Conservation (phyloP, 2,113 vertebrate genomes). For the Sialia sialis region DNA sequence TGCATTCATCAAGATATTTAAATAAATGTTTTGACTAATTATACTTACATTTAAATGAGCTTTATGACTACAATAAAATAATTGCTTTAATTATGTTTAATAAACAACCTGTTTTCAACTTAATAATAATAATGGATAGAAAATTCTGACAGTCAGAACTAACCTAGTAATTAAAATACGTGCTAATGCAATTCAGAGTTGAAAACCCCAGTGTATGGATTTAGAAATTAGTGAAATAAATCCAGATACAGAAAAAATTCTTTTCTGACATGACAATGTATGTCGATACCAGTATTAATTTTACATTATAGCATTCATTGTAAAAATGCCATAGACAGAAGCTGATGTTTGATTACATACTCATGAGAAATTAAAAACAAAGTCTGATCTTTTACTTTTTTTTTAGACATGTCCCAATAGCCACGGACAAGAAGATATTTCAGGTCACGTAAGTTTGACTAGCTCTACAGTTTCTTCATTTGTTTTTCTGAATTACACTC, state of each 20-base stretch:
- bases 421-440: not conserved
- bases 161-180: not conserved
- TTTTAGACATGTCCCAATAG: not conserved
- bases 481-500: not conserved
- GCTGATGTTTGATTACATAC: not conserved
- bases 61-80: slow-evolving; percentile 41
- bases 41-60: slow-evolving; percentile 38
- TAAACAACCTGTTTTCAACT: slow-evolving; percentile 39
- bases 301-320: not conserved
- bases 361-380: not conserved
- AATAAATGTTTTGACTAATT: slow-evolving; percentile 40
- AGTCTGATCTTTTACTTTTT: not conserved
- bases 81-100: slow-evolving; percentile 48
- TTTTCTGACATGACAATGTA: not conserved
- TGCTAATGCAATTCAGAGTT: not conserved
- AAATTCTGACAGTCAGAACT: not conserved
- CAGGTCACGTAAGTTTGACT: not conserved
- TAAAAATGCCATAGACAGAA: not conserved
- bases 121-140: not conserved
- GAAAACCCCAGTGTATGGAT: not conserved
- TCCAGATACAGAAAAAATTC: not conserved
- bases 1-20: slow-evolving; percentile 5
- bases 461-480: not conserved
- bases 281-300: not conserved
- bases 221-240: not conserved